A percentile compares a stretch with the other conserved stretches of the same genome.
These are phyloP conservation scores for Dione juno DNA, from an alignment of 2,888 invertebrate genomes.

Conservation along the genomic window DNA sequence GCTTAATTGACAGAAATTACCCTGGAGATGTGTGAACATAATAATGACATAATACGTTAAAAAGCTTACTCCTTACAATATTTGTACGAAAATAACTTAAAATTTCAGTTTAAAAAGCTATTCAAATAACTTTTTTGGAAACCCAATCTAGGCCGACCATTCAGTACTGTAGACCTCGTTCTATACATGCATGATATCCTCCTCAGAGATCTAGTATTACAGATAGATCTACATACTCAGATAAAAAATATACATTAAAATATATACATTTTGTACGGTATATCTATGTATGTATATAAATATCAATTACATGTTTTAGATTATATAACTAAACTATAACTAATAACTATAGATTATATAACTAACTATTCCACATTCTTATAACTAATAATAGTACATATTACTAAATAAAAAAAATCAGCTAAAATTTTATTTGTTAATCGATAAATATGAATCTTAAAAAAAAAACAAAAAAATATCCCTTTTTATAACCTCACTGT, in stretches of 20 bases:
- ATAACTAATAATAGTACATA: no score
- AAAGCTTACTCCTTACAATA: background rate
- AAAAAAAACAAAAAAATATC: no score
- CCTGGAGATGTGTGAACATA: background rate
- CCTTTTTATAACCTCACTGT: no score
- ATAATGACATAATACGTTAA: background rate
- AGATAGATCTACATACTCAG: background rate
- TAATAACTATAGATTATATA: no score
- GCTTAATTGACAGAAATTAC: no score
- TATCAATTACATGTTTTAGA: no score
- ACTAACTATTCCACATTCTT: no score
- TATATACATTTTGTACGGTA: background rate
- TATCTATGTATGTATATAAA: no score
- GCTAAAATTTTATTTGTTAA: no score
- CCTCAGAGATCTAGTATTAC: slow-evolving; percentile 1
- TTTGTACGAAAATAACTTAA: background rate
- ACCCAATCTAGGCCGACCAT: slow-evolving; percentile 10
- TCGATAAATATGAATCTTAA: no score
- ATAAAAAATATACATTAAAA: background rate
- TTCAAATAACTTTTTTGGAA: background rate
- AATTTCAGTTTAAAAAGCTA: background rate
- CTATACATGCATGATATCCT: slow-evolving; percentile 12
- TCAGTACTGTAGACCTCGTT: slow-evolving; percentile 4
- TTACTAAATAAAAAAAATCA: no score
- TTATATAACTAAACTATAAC: no score